Conservation (phyloP, 2,888 invertebrate species). For the Carabus problematicus region DNA sequence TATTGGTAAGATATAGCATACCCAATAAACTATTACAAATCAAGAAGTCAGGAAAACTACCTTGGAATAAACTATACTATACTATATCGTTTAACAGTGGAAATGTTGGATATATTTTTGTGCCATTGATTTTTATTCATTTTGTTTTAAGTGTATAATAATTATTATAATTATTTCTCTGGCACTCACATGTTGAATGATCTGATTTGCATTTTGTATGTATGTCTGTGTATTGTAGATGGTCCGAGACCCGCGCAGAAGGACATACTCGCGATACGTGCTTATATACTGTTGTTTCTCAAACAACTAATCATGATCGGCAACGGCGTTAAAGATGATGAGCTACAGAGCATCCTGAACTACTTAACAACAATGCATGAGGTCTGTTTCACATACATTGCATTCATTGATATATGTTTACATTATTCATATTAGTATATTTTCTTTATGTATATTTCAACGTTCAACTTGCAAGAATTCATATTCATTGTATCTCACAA, state of each 20-base stretch:
- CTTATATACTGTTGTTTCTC: conserved; percentile 92
- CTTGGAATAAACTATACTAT: too few relatives aligned
- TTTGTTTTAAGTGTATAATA: too few relatives aligned
- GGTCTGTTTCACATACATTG: conserved; percentile 62
- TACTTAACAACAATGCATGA: conserved; percentile 98
- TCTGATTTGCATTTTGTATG: neutral
- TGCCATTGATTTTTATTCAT: too few relatives aligned
- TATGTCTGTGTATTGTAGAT: conserved; percentile 66
- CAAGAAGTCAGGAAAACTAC: too few relatives aligned
- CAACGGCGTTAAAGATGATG: conserved; percentile 97
- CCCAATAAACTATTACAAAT: too few relatives aligned
- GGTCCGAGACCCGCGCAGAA: conserved; percentile 94
- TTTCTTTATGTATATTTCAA: neutral
- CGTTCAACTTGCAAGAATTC: conserved; percentile 36
- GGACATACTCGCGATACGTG: conserved; percentile 92
- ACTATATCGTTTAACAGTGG: too few relatives aligned
- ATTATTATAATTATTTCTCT: conserved; percentile 24
- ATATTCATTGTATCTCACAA: neutral
- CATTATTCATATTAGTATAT: too few relatives aligned
- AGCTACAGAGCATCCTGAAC: conserved; percentile 97
- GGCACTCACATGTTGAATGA: conserved; percentile 24
- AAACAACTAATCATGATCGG: conserved; percentile 97
- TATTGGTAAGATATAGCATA: too few relatives aligned
- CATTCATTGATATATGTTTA: too few relatives aligned
- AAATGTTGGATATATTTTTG: too few relatives aligned